phyloP scores from a whole-genome alignment of 2,888 invertebrate species.

The Sabellastarte sp. region DNA sequence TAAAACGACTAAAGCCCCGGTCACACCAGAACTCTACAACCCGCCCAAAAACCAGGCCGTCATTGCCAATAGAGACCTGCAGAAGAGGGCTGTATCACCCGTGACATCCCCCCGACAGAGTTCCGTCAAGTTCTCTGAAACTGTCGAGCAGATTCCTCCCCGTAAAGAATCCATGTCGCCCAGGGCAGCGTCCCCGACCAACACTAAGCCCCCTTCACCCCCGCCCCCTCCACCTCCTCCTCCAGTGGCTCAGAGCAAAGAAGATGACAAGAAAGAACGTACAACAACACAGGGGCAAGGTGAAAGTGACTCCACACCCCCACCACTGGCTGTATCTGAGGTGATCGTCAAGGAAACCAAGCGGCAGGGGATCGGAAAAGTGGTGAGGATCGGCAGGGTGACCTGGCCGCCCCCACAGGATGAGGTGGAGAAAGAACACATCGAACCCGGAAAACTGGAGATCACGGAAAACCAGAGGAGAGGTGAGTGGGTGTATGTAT shows the following conservation, averaged over 20 bases:
- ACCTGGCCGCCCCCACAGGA: slow-evolving; percentile 78
- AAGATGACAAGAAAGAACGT: too few relatives aligned
- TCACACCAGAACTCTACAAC: neutral
- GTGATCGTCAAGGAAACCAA: too few relatives aligned
- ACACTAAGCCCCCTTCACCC: too few relatives aligned
- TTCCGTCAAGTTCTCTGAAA: neutral
- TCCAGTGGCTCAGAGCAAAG: too few relatives aligned
- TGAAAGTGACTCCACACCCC: slow-evolving; percentile 19
- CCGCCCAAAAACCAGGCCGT: too few relatives aligned
- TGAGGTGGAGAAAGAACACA: slow-evolving; percentile 65
- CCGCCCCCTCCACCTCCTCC: too few relatives aligned
- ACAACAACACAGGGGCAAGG: neutral
- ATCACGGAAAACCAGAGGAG: slow-evolving; percentile 44
- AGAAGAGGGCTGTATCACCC: too few relatives aligned
- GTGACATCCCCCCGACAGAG: neutral
- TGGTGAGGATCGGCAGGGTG: slow-evolving; percentile 31
- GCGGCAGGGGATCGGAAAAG: neutral
- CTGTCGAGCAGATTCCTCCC: too few relatives aligned
- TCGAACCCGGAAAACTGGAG: slow-evolving; percentile 46
- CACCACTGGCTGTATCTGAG: too few relatives aligned
- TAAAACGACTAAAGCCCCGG: neutral
- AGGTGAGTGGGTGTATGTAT: slow-evolving; percentile 1
- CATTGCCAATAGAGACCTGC: too few relatives aligned
- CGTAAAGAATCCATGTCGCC: too few relatives aligned
- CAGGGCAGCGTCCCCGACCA: too few relatives aligned